phyloP scores from a whole-genome alignment of 2,113 vertebrate genomes.

The Bos indicus region DNA sequence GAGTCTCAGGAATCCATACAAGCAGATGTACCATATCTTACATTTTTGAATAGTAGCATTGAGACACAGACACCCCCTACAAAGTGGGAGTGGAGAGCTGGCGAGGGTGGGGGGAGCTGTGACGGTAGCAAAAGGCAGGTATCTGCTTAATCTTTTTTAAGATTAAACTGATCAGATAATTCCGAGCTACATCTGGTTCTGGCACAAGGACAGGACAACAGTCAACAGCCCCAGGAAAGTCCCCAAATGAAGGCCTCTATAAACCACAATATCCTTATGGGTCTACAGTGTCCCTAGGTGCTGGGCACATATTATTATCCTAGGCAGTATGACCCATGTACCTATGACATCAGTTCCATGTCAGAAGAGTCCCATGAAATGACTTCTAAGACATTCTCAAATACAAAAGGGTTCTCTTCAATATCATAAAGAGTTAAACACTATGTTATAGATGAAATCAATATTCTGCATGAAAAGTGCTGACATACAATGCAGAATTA shows the following conservation, averaged over 20 bases:
- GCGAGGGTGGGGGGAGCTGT: rapidly evolving
- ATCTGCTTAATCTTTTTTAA: background rate
- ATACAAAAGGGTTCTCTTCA: background rate
- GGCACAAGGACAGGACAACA: background rate
- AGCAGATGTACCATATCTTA: background rate
- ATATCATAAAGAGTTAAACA: background rate
- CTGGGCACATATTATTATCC: background rate
- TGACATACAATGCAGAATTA: background rate
- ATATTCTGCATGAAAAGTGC: background rate
- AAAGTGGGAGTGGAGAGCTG: background rate
- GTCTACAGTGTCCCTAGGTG: too few relatives aligned
- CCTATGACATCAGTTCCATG: background rate
- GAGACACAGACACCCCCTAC: background rate
- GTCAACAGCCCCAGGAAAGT: background rate
- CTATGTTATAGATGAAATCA: background rate
- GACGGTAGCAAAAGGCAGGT: background rate
- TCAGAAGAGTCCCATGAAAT: background rate
- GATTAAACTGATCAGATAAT: background rate
- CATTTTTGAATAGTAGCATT: background rate
- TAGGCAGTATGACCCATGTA: background rate
- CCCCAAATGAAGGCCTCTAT: background rate
- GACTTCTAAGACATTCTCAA: background rate
- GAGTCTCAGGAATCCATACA: background rate
- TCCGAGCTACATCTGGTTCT: background rate
- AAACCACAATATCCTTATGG: background rate